Percentiles rank a stretch among this genome's conserved stretches.
Conservation (phyloP, 1,140 invertebrate genomes). For the Bacillus rossius region DNA sequence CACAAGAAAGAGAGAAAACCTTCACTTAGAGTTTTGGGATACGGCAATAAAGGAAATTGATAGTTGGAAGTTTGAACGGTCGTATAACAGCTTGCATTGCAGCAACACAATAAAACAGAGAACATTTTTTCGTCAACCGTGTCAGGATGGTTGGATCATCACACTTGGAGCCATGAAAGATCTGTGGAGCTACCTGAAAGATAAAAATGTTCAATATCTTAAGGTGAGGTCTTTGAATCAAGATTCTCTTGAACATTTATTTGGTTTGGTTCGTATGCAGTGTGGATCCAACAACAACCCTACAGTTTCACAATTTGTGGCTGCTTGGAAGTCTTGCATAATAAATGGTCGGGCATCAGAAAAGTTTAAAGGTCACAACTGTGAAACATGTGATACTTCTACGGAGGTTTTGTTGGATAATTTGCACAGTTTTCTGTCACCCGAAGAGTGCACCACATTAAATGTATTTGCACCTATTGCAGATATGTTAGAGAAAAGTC, state of each 20-base stretch:
- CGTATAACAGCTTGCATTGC: too few species aligned
- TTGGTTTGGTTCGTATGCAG: slow-evolving; percentile 2
- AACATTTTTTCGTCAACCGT: neutral
- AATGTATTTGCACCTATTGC: too few species aligned
- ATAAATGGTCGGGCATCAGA: neutral
- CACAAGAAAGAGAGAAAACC: too few species aligned
- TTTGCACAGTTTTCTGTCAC: too few species aligned
- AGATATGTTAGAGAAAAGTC: too few species aligned
- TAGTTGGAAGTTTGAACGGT: too few species aligned
- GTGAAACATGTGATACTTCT: too few species aligned
- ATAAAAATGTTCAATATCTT: slow-evolving; percentile 5
- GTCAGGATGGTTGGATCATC: neutral
- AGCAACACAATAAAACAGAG: too few species aligned
- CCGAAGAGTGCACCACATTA: too few species aligned
- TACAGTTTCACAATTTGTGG: neutral
- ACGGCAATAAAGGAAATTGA: too few species aligned
- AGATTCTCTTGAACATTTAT: slow-evolving; percentile 14
- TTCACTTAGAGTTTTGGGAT: too few species aligned
- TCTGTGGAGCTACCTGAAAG: neutral
- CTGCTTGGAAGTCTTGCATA: neutral
- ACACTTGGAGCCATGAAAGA: neutral
- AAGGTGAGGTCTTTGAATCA: slow-evolving; percentile 6
- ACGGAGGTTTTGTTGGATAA: too few species aligned
- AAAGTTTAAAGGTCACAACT: neutral
- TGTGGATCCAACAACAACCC: slow-evolving; percentile 10